Evolutionary conservation across 2,797 vertebrate species (phyloP), one percentile per base, ranked within the genome.

Genomic region (Diceros bicornis): DNA sequence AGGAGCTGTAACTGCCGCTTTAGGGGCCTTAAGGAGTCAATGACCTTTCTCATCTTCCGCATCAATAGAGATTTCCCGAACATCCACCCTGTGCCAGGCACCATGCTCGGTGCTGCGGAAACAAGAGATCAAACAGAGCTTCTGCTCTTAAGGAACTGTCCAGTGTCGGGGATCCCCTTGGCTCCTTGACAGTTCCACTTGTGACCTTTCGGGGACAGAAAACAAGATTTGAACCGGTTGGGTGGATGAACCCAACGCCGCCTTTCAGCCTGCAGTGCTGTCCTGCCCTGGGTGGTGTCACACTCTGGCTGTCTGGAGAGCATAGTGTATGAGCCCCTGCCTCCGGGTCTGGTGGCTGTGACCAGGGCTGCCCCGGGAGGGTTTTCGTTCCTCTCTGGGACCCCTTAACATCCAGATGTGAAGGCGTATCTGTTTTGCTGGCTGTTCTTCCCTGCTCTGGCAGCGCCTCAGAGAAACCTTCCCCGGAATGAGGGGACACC

Each of bases 181-280:
- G 57, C 71, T 4, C 50, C 64, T 47, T 89, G 77, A 71, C 82
- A 86, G 57, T 61, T 59, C 47, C 6, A 55, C 44, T 18, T 2
- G 0, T 94, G 92, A 85, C 81, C 81, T 95, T 96, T 95, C 92
- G 44, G 75, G 68, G 69, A 86, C 89, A 79, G 84, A 91, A 93
- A 71, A 82, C 74, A 88, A 68, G 59, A 50, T 34, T 84, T 90
- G 69, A 96, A 83, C 79, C 1, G 2, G 78, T 72, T 32, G 83
- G 62, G 44, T 72, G 71, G 87, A 95, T 62, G 71, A 34, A 44
- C 29, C 18, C 52, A 59, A 61, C 64, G 59, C 59, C 77, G 55
- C 92, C 44, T 69, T 94, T 27, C 47, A 79, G 57, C 16, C 55
- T 2, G 2, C 71, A 44, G 61, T 21, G 52, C 52, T 34, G 18